phyloP scores from a whole-genome alignment of 2,888 invertebrate species.

The Dastarcus helophoroides region DNA sequence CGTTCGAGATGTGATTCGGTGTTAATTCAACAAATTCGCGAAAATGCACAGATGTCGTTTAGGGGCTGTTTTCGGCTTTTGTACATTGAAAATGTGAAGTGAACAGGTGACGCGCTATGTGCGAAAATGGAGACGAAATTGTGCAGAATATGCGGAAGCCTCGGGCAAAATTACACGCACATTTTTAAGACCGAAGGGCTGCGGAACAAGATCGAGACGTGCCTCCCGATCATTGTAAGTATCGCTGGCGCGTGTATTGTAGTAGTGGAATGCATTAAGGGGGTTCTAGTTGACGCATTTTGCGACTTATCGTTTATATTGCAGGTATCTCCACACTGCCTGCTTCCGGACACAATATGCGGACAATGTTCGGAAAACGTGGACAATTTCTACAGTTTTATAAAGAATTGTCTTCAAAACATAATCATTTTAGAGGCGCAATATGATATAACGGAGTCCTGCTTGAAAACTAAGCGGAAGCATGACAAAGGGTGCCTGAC shows the following conservation, averaged over 20 bases:
- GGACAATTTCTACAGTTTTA: constrained; percentile 31
- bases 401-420: constrained; percentile 32
- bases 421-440: constrained; percentile 33
- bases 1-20: too few relatives aligned
- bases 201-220: constrained; percentile 35
- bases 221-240: constrained; percentile 36
- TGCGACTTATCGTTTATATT: constrained; percentile 6
- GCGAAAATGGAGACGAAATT: constrained; percentile 33
- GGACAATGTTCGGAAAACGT: constrained; percentile 29
- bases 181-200: constrained; percentile 35
- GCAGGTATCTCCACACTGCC: constrained; percentile 30
- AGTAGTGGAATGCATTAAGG: background rate
- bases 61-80: too few relatives aligned
- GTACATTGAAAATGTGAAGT: too few relatives aligned
- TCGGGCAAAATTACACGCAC: constrained; percentile 28
- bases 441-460: constrained; percentile 32
- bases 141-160: constrained; percentile 34
- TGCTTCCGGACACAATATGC: constrained; percentile 34
- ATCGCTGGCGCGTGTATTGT: constrained; percentile 3
- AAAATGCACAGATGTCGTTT: too few relatives aligned
- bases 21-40: too few relatives aligned
- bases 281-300: background rate
- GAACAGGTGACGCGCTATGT: too few relatives aligned
- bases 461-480: constrained; percentile 31
- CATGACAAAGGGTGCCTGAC: constrained; percentile 38